Base-by-base conservation (phyloP, 1,140 invertebrate species). In the Trypoxylus dichotomus region DNA sequence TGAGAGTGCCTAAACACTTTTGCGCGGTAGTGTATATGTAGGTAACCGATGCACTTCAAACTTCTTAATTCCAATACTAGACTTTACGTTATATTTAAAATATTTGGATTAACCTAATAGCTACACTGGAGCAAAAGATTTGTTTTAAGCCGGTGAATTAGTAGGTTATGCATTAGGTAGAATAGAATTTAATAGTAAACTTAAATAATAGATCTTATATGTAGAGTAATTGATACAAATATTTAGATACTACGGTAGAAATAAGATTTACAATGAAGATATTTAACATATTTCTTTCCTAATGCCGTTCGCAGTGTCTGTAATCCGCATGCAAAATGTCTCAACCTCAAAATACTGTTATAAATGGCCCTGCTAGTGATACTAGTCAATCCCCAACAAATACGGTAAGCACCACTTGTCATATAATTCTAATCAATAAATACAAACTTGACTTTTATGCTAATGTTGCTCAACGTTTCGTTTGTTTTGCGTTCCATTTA, bases 361-460 rank as follows among this genome's bases (percentile, higher is more conserved):
- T 80, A 75, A 80, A 80, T 80, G 79, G 79, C 13, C 77, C 79
- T 74, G 74, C 76, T 74, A 25, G 74, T 32, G 79, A 80, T 60
- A 74, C 73, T 76, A 78, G 41, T 58, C 76, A 78, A 76, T 25
- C 77, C n/a, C 41, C 68, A 74, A 73, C 75, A 68, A 75, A 78
- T 13, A 75, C 75, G 79, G 77, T 80, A 68, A 68, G 60, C 13
- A 68, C 32, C 32, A 68, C 7, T 68, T 27, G 27, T 27, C 8
- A 1, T 68, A 68, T 1, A 24, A 58, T 13, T 58, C 15, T n/a
- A 68, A 68, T 68, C 60, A 24, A 68, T 68, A 8, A 25, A 11
- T 11, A 13, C 21, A 25, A 68, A 68, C 27, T 68, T 27, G 60
- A 68, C 27, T 68, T 68, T 68, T 68, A 68, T 68, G 60, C 21